Evolutionary conservation across 2,888 invertebrate genomes (phyloP).

Genomic region (Thymelicus acteon): DNA sequence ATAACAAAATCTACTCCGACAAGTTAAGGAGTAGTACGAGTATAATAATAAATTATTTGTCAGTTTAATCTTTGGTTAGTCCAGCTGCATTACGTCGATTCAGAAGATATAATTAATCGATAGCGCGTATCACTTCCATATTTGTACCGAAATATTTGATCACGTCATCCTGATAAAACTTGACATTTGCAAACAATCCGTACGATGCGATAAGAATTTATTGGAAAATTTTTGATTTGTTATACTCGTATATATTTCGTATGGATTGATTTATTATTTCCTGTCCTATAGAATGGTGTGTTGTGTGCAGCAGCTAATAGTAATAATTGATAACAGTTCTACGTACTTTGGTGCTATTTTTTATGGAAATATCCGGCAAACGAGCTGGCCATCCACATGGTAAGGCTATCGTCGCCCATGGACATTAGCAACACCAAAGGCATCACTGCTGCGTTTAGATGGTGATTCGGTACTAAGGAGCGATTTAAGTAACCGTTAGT

Average conservation of each 20-base stretch:
- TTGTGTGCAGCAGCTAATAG: too few relatives aligned
- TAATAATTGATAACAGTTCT: too few relatives aligned
- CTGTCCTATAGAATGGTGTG: neutral
- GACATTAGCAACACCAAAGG: too few relatives aligned
- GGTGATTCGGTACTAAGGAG: too few relatives aligned
- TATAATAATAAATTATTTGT: neutral
- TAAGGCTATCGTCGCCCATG: too few relatives aligned
- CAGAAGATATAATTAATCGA: slow-evolving; percentile 34
- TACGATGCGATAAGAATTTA: slow-evolving; percentile 35
- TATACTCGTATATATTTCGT: neutral
- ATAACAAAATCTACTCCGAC: too few relatives aligned
- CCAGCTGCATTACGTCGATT: slow-evolving; percentile 37
- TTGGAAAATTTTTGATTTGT: slow-evolving; percentile 25
- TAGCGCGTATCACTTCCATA: slow-evolving; percentile 28
- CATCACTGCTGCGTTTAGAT: too few relatives aligned
- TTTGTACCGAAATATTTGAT: slow-evolving; percentile 51
- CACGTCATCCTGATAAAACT: slow-evolving; percentile 58
- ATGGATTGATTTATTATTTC: slow-evolving; percentile 25
- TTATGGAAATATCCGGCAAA: too few relatives aligned
- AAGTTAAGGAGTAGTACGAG: too few relatives aligned
- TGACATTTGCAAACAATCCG: slow-evolving; percentile 49
- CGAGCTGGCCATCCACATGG: too few relatives aligned
- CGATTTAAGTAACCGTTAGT: too few relatives aligned
- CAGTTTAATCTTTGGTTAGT: neutral
- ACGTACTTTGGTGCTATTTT: too few relatives aligned